Evolutionary conservation across 1,140 invertebrate species (phyloP), one percentile per base, ranked within the genome.

Genomic region (Aphidius ervi): DNA sequence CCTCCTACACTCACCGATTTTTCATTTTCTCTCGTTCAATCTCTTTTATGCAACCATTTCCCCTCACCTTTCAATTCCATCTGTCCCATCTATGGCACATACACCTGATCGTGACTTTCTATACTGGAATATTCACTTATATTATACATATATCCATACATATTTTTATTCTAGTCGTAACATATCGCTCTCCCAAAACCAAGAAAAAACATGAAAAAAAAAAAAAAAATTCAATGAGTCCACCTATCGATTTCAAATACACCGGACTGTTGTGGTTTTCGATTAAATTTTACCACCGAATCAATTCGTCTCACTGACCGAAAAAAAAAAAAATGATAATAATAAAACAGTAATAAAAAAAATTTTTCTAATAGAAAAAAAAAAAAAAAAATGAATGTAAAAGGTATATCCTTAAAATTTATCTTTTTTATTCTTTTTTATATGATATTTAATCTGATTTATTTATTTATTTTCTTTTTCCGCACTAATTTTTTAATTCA

Each of bases 31-130:
- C 23, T 4, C 23, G 23, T 31, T 31, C 23, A 31, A 31, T 31
- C 23, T 31, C 58, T 46, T 46, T 46, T 46, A n/a, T 46, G 8
- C 39, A 8, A 39, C 39, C 31, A 55, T 39, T 37, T 8, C 20
- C 42, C 10, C 39, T 10, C 53, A 16, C 4, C 8, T 39, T 55
- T 20, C 53, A 37, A 8, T 20, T 37, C 39, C 7, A 39, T 40
- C 53, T 7, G n/a, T n/a, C 39, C 39, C 5, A 31, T 55, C 20
- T 45, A 8, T 45, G 9, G 54, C 23, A 55, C 37, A 23, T 23
- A 6, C 45, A 56, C 54, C 54, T 43, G 42, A 41, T 5, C 9
- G 40, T 39, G 54, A 23, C 54, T 9, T n/a, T 56, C 8, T 41
- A 45, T 31, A 2, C 23, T 31, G 23, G 23, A 31, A 31, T 31